A percentile compares a stretch with the other conserved stretches of the same genome.
These are phyloP conservation scores for Gymnogyps californianus DNA, from an alignment of 2,113 vertebrate genomes.

Conservation along the genomic window DNA sequence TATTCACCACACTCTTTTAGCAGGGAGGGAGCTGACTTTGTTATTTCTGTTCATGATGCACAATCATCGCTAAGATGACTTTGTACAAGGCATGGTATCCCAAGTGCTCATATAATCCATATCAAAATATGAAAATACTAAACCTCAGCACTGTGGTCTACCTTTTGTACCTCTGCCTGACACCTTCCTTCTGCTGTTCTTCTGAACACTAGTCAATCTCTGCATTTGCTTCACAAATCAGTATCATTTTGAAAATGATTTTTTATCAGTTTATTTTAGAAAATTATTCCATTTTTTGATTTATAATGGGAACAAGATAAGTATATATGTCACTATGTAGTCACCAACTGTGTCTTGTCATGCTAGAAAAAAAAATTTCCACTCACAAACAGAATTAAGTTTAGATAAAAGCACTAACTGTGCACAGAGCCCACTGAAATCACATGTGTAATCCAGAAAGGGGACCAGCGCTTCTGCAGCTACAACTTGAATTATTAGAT, in stretches of 20 bases:
- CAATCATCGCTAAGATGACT: not conserved
- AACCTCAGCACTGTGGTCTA: not conserved
- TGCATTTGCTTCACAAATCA: not conserved
- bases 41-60: not conserved
- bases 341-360: fast-evolving
- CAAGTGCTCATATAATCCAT: not conserved
- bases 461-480: fast-evolving
- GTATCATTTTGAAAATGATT: not conserved
- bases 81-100: not conserved
- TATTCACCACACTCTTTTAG: not conserved
- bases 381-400: not conserved
- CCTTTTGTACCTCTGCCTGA: not conserved
- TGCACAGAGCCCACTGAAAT: not conserved
- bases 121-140: not conserved
- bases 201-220: not conserved
- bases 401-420: not conserved
- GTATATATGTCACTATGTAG: not conserved
- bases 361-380: not conserved
- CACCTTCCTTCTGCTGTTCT: not conserved
- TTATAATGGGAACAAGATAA: not conserved
- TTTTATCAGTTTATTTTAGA: not conserved
- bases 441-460: not conserved
- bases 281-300: not conserved
- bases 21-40: fast-evolving
- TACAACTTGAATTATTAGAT: not conserved